Percentiles rank a stretch among this genome's conserved stretches.
These are phyloP conservation scores for Pristionchus entomophagus DNA, from an alignment of 2,888 invertebrate species.

Conservation along the genomic window DNA sequence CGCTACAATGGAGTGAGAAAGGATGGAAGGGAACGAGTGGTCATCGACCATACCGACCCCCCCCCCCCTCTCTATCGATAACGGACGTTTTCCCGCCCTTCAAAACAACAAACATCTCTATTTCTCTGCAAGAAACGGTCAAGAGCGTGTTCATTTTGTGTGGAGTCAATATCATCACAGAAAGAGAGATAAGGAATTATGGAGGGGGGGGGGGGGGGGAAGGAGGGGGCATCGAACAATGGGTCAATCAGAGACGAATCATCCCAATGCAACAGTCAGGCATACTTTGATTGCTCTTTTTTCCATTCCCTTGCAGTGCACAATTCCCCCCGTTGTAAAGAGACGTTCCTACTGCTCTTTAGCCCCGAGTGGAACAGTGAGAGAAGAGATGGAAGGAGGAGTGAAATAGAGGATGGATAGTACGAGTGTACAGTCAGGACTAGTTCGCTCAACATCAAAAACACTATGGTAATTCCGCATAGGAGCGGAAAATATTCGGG, in stretches of 20 bases:
- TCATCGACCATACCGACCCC: not conserved
- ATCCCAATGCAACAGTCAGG: not conserved
- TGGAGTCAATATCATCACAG: not conserved
- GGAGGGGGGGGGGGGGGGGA: not conserved
- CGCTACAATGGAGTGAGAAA: not conserved
- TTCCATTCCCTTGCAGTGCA: not conserved
- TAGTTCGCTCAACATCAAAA: not conserved
- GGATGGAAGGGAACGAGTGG: not conserved
- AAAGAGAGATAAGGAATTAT: not conserved
- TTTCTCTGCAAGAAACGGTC: not conserved
- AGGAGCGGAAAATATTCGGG: not conserved
- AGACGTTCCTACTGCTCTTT: constrained; percentile 12
- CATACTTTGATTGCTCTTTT: not conserved
- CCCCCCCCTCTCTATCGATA: not conserved
- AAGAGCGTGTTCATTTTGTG: not conserved
- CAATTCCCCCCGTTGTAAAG: constrained; percentile 2
- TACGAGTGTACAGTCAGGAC: not conserved
- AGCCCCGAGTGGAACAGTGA: constrained; percentile 19
- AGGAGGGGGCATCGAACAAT: not conserved
- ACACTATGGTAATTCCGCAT: not conserved
- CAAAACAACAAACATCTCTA: not conserved
- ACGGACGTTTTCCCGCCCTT: not conserved
- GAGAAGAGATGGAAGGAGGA: not conserved
- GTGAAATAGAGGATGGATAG: not conserved
- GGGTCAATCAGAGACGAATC: not conserved